Conservation (phyloP, 2,113 vertebrate species). For the Meriones unguiculatus region DNA sequence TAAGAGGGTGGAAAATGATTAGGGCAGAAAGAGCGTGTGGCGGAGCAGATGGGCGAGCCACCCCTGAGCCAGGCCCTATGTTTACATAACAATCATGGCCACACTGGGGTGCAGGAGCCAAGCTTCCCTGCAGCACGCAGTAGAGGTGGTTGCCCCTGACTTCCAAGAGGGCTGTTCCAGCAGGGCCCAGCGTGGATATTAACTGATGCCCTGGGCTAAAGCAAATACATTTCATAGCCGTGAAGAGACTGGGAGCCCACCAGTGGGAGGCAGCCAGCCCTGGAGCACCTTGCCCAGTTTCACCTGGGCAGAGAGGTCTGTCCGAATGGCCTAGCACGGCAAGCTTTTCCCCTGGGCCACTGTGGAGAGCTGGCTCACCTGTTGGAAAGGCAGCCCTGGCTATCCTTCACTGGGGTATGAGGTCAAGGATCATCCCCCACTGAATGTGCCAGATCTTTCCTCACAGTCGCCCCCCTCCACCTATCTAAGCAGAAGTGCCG, state of each 20-base stretch:
- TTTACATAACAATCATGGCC: slow-evolving; percentile 80
- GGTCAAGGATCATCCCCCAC: background rate
- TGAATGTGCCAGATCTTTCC: background rate
- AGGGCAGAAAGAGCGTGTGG: slow-evolving; percentile 84
- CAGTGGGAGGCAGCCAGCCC: background rate
- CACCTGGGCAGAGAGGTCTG: background rate
- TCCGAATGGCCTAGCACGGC: background rate
- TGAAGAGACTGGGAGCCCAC: background rate
- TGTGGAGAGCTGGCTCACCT: background rate
- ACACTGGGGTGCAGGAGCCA: background rate
- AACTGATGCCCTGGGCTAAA: background rate
- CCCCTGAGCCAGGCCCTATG: slow-evolving; percentile 66
- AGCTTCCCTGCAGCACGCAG: no score
- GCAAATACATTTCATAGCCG: background rate
- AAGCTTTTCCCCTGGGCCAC: background rate
- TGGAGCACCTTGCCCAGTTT: background rate
- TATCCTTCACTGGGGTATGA: accelerated
- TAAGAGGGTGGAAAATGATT: slow-evolving; percentile 85
- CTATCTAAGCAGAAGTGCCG: background rate
- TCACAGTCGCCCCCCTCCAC: background rate
- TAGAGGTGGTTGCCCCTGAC: background rate
- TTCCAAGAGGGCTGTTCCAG: background rate
- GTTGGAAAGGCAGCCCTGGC: accelerated
- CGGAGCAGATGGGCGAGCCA: slow-evolving; percentile 81
- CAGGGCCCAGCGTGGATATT: background rate